Base-by-base conservation (phyloP, 2,888 invertebrate genomes). In the Drosophila colorata region DNA sequence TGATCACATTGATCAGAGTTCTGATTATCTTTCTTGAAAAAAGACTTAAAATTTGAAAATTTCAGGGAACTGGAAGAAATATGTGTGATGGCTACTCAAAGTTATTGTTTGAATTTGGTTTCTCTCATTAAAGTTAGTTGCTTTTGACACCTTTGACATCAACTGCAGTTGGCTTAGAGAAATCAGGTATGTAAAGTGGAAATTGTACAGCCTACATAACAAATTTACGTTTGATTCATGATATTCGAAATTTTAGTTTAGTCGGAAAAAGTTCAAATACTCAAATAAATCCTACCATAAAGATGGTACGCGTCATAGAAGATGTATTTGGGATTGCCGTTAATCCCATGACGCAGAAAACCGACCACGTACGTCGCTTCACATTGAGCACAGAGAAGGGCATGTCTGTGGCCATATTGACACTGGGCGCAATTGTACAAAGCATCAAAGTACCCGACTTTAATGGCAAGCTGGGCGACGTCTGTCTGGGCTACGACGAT, bases 371-470 rank as follows among this genome's bases (percentile, higher is more conserved):
- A 9, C 88, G 88, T 2, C 89, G 91, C 2, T 91, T 91, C 35
- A 91, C 90, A 1, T 69, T 92, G 41, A 52, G 61, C 18, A 89
- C 91, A 44, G 82, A 87, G 28, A 69, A 79, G 7, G 76, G 85
- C 9, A 88, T 92, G 88, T 72, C 86, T 0, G 89, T 91, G 11
- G 85, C 91, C 33, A 78, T 91, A 0, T 94, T 97, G 51, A 95
- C 95, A 5, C 96, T 96, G 86, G 98, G 98, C 4, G 98, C 97
- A 0, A 95, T 96, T 13, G 94, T 98, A 52, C 95, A 95, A 0
- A 93, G 95, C 2, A 93, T 98, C 2, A 94, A 94, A 87, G 94
- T 95, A 4, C 97, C 97, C 0, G 96, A 97, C 88, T 94, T 94
- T 72, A 93, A 94, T 86, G 96, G 96, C 9, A 92, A 94, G n/a